Evolutionary conservation across 2,797 vertebrate genomes (phyloP), one percentile per base, ranked within the genome.

Genomic region (Lutjanus campechanus): DNA sequence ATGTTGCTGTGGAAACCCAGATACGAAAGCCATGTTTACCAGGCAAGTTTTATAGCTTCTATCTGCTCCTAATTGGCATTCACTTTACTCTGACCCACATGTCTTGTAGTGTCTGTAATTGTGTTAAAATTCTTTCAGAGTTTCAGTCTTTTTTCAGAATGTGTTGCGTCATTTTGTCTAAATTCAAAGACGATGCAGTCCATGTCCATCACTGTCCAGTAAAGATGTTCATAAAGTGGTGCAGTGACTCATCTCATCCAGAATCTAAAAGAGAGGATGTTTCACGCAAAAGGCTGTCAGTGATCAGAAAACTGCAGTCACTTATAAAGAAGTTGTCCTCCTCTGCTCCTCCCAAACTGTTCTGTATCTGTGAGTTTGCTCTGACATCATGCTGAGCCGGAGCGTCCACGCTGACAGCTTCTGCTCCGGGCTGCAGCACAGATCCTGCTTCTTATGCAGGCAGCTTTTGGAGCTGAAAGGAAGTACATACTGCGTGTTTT

Each of bases 291-390:
- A 71, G 62, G 58, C 68, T 51, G 70, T 65, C 59, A 16, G 43
- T 22, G 70, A 76, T 77, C 75, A 73, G 46, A 77, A 76, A 58
- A 29, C 50, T n/a, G 54, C 59, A 47, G 61, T 74, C 65, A 60
- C 74, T 77, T 40, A 12, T 50, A 49, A 55, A 72, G 58, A 74
- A 56, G 49, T 19, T 11, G 22, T 69, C 65, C 61, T 67, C 60
- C 50, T 68, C 73, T 17, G 40, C 43, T 68, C 68, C 58, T 54
- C 60, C 54, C 59, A 49, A 51, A 55, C 69, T 47, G 58, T 22
- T 82, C 58, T 56, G 78, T 78, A 40, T 63, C 47, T 58, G 70
- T 1, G 58, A 61, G 80, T 66, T 62, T 71, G 73, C 50, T 66
- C 62, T 75, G 76, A 58, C 80, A 56, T 73, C 64, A 69, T 50